Evolutionary conservation across 2,113 vertebrate genomes (phyloP), one percentile per base, ranked within the genome.

Genomic region (Eolophus roseicapilla): DNA sequence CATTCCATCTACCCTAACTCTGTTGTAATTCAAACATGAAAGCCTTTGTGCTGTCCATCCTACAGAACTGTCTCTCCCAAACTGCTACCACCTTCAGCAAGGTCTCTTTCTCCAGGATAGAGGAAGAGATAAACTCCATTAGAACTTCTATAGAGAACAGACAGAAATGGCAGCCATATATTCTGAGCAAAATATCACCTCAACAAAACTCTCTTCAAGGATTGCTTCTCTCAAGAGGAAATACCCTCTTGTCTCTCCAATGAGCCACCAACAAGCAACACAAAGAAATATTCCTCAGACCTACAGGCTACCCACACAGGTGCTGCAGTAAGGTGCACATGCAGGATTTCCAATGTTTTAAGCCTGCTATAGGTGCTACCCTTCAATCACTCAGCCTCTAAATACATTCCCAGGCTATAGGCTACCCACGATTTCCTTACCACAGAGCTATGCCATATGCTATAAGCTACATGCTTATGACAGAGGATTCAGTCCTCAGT

Each of bases 301-400:
- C 27, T 53, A 35, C 0, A 3, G 44, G 37, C 44, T 43, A 68
- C 1, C 1, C 37, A 35, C 27, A 47, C 2, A 6, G 11, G 4
- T 19, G 29, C 41, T 57, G 53, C 0, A 1, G 2, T 60, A 73
- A 88, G 47, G 44, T 28, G n/a, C 39, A 88, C 55, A 62, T 13
- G 15, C 39, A 50, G 25, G 50, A 59, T 43, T 74, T 35, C 28
- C 64, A 24, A 9, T 4, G 9, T 41, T 77, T 33, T 39, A 37
- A 67, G 25, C 20, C 43, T 57, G 53, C 24, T 82, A 10, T 41
- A 43, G 19, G 65, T 39, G 52, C 11, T 41, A 55, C 50, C 31
- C 43, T 52, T 50, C 87, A 68, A 19, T 25, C 78, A 5, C 21
- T 70, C 52, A 16, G 31, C 17, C 47, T 52, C 50, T 49, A 53